Base-by-base conservation (phyloP, 2,797 vertebrate genomes). In the Pseudotriccus pelzelni region DNA sequence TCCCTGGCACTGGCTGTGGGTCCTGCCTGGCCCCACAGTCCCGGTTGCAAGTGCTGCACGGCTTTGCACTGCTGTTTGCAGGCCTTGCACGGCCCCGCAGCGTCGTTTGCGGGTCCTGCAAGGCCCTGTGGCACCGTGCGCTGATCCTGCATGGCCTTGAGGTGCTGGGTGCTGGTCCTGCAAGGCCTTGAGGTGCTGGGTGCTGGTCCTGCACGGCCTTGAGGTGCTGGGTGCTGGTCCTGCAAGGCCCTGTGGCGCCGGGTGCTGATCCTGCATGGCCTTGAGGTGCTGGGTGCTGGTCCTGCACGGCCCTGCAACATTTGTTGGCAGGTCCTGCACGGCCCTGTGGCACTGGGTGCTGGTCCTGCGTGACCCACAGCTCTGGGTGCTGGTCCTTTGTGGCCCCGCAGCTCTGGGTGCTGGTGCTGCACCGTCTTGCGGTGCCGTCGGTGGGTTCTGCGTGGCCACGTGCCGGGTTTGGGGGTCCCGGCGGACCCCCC, bases 401-500 rank as follows among this genome's bases (percentile, higher is more conserved):
- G 78, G 43, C 28, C 72, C 55, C 52, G 74, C 80, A 8, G 80
- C 39, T 10, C 44, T 4, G 6, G 25, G 8, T 49, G 75, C 82
- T 12, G 12, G 47, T 27, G 55, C 50, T 36, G 60, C 60, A 15
- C 36, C 14, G 1, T 41, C 43, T 53, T 8, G 60, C 3, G 50
- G 84, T 49, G 2, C 22, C 1, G 8, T 12, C 1, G 7, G 50
- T 55, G 3, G 68, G 39, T 32, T 47, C 77, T 88, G 85, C 62
- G 11, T 0, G 64, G 64, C 74, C 84, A 37, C 14, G 41, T 4
- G 30, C 64, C 2, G 17, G 56, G 50, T 32, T 23, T 22, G 49
- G 53, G 89, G 66, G 59, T 77, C 64, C 39, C 8, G 0, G 41
- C 0, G 1, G 62, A 46, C 56, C 62, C 44, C 19, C 20, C 3